Evolutionary conservation across 2,888 invertebrate species (phyloP), one percentile per base, ranked within the genome.

Genomic region (Phymatocera aterrima): DNA sequence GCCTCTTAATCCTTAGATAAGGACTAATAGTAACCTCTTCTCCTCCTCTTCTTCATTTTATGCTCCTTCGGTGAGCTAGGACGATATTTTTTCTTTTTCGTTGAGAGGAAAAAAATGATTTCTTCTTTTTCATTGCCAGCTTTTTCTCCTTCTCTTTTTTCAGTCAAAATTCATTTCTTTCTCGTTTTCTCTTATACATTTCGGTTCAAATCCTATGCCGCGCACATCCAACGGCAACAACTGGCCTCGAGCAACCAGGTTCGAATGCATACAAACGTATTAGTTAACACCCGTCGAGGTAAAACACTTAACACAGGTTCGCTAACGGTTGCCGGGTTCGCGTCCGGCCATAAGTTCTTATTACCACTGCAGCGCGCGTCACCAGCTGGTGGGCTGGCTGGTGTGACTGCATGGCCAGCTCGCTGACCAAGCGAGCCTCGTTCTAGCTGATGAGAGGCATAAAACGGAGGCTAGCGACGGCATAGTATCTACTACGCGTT

Each of bases 261-360:
- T 10, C 43, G 72, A 72, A 72, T 72, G 72, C 72, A 57, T 75
- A 75, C 60, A 75, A 75, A 60, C 86, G 86, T 82, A 87, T 87
- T 88, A 87, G 88, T 88, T 88, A 88, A 85, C 88, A 84, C 86
- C 80, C 77, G 81, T 83, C 83, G 84, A 84, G 85, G 84, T 86
- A 87, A 86, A 88, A 87, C 87, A 87, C 84, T 88, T 88, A 87
- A 84, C 87, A 84, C 83, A 82, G 74, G 68, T 77, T 80, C 83
- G 87, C 87, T 88, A 88, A 88, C 85, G 85, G 83, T 75, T 57
- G 75, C 40, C 37, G 72, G 51, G 72, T 72, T 72, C 72, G 72
- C 72, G 72, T 72, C 72, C 72, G 72, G 72, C 72, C 72, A 72
- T 72, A 72, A 72, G 72, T 72, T 72, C 72, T 51, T 72, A 72